A percentile compares a stretch with the other conserved stretches of the same genome.
Conservation (phyloP, 2,888 invertebrate genomes). For the Zele albiditarsus region DNA sequence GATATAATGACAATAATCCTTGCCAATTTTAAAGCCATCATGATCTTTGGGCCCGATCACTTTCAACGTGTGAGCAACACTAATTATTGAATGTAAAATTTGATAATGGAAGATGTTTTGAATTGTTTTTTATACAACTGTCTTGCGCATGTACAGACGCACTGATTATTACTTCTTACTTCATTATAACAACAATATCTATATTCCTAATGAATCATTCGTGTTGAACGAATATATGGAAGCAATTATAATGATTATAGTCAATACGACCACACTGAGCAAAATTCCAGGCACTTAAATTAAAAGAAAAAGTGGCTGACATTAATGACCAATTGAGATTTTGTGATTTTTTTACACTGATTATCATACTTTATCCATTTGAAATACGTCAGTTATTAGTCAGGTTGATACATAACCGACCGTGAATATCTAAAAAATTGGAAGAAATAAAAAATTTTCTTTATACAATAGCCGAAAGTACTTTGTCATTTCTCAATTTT, state of each 20-base stretch:
- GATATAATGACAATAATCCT: constrained; percentile 12
- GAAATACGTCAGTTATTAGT: no score
- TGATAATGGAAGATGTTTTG: no score
- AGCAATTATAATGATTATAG: constrained; percentile 28
- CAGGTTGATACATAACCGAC: no score
- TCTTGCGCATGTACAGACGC: no score
- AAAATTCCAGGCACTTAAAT: constrained; percentile 23
- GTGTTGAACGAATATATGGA: constrained; percentile 22
- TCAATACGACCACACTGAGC: constrained; percentile 25
- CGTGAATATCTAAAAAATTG: no score
- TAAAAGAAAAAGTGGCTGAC: background rate
- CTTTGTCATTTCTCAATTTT: background rate
- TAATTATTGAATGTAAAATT: constrained; percentile 3
- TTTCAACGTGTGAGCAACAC: background rate
- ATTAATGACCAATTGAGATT: no score
- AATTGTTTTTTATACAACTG: background rate
- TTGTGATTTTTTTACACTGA: background rate
- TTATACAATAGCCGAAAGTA: background rate
- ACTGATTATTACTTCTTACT: background rate
- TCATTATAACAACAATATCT: background rate
- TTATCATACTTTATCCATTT: no score
- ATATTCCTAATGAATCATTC: background rate
- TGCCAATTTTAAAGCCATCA: constrained; percentile 46
- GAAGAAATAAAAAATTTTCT: background rate
- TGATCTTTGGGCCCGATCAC: constrained; percentile 47